Evolutionary conservation across 2,888 invertebrate genomes (phyloP).

Genomic region (Drosophila austrosaltans): DNA sequence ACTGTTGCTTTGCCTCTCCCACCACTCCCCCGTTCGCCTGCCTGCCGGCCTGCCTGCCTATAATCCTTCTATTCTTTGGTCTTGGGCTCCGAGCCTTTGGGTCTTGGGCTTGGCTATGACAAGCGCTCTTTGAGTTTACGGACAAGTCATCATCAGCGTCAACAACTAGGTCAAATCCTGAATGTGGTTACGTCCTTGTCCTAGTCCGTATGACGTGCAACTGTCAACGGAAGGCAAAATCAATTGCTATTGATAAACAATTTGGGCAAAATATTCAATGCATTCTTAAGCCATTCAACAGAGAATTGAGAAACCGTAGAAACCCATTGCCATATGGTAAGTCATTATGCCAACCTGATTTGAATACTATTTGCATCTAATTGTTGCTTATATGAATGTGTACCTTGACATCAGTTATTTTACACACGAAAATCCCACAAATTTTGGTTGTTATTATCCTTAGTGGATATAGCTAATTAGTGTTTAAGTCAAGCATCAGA

Average conservation of each 20-base stretch:
- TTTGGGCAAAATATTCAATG: conserved; percentile 47
- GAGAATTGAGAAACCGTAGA: too few species aligned
- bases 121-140: conserved; percentile 54
- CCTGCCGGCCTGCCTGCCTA: too few species aligned
- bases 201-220: conserved; percentile 59
- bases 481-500: background rate
- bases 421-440: background rate
- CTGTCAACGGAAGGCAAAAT: conserved; percentile 60
- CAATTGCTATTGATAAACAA: conserved; percentile 56
- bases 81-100: conserved; percentile 14
- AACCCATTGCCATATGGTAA: too few species aligned
- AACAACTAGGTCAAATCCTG: conserved; percentile 58
- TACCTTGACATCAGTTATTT: background rate
- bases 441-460: background rate
- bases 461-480: background rate
- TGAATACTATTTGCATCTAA: conserved; percentile 6
- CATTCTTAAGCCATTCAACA: conserved; percentile 28
- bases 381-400: background rate
- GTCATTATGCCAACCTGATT: conserved; percentile 1
- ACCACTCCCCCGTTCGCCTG: too few species aligned
- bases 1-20: conserved; percentile 38
- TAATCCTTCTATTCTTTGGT: background rate
- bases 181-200: conserved; percentile 34
- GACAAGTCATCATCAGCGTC: conserved; percentile 27
- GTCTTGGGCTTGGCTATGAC: conserved; percentile 55